phyloP scores from a whole-genome alignment of 2,797 vertebrate species.

The Anabacerthia variegaticeps region DNA sequence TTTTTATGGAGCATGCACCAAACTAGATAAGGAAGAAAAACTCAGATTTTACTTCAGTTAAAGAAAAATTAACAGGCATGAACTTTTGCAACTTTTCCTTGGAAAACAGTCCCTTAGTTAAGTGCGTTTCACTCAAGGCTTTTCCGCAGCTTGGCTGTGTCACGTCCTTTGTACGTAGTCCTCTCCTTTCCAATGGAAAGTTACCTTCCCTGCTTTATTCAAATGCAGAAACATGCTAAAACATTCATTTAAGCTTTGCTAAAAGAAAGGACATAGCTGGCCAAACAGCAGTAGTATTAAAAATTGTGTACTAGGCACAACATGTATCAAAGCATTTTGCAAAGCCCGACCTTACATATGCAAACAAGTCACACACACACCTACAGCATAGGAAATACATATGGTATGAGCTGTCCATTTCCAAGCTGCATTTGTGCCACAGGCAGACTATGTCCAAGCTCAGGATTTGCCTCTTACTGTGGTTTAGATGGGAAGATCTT shows the following conservation, averaged over 20 bases:
- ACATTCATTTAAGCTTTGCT: background rate
- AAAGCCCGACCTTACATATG: background rate
- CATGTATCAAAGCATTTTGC: background rate
- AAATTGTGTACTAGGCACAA: background rate
- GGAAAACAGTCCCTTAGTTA: background rate
- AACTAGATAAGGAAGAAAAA: background rate
- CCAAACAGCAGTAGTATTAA: background rate
- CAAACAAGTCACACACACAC: background rate
- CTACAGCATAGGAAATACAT: too few species aligned
- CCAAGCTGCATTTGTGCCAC: background rate
- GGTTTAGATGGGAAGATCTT: background rate
- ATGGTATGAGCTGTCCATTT: background rate
- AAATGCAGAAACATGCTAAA: background rate
- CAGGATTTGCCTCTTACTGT: background rate
- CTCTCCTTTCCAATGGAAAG: background rate
- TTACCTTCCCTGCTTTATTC: background rate
- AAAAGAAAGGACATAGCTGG: background rate
- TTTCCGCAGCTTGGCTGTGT: background rate
- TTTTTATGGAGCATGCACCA: background rate
- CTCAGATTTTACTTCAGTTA: background rate
- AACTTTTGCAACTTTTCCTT: background rate
- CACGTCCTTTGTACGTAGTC: background rate
- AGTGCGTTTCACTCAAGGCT: background rate
- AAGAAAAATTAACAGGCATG: background rate
- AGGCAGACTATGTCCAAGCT: background rate